Conservation (phyloP, 2,797 vertebrate species). For the Lutjanus campechanus region DNA sequence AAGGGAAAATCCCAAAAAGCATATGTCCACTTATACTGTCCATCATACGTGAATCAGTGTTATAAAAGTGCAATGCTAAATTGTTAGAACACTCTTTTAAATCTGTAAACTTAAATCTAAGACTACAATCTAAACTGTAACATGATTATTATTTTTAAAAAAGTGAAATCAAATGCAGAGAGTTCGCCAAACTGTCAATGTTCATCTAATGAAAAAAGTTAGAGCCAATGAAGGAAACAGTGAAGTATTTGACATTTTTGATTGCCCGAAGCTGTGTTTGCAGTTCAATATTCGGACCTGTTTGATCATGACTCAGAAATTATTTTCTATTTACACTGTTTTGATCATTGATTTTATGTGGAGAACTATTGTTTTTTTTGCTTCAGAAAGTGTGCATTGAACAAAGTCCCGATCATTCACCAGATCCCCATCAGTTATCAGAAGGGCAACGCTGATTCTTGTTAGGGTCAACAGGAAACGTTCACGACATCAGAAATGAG, state of each 20-base stretch:
- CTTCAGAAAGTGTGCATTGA: conserved; percentile 12
- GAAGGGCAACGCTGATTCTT: not conserved
- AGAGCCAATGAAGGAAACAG: not conserved
- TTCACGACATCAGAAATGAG: conserved; percentile 1
- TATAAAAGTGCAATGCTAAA: not conserved
- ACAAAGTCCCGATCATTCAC: conserved; percentile 4
- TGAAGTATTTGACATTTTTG: not conserved
- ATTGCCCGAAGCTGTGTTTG: conserved; percentile 13
- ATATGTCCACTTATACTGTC: too few relatives aligned
- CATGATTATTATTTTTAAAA: not conserved
- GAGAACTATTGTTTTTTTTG: not conserved
- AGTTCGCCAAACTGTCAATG: not conserved
- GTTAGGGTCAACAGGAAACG: conserved; percentile 25
- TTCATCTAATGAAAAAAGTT: not conserved
- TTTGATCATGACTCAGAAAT: conserved; percentile 1
- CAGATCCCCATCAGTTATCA: conserved; percentile 6
- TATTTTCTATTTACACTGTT: not conserved
- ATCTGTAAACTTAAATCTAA: too few relatives aligned
- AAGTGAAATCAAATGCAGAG: not conserved
- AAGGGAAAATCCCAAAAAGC: too few relatives aligned
- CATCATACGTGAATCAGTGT: not conserved
- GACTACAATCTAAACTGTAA: not conserved
- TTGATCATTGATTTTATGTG: conserved; percentile 17
- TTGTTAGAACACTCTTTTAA: too few relatives aligned
- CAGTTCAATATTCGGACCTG: conserved; percentile 2